Evolutionary conservation across 2,888 invertebrate species (phyloP).

Genomic region (Oconnorella tubifera): DNA sequence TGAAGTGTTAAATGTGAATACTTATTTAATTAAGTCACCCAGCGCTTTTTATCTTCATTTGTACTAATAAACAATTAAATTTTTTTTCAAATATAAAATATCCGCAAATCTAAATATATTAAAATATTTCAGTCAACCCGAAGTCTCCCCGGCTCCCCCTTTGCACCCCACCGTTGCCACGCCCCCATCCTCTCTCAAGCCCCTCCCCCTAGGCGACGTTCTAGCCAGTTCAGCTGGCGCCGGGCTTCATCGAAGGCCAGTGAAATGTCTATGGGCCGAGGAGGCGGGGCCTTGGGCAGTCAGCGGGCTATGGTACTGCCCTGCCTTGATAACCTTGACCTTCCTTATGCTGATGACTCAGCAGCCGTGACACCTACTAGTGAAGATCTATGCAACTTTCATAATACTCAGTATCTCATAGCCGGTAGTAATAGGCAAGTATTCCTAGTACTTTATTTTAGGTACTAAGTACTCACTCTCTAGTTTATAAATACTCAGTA

Average conservation of each 20-base stretch:
- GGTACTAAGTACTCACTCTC: too few relatives aligned
- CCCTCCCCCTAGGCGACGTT: slow-evolving; percentile 56
- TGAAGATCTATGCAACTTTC: slow-evolving; percentile 63
- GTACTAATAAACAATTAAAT: too few relatives aligned
- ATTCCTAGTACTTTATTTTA: too few relatives aligned
- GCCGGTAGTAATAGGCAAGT: background rate
- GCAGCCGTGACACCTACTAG: slow-evolving; percentile 81
- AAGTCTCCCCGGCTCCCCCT: slow-evolving; percentile 94
- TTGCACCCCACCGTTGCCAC: slow-evolving; percentile 65
- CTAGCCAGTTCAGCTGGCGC: slow-evolving; percentile 31
- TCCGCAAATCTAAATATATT: too few relatives aligned
- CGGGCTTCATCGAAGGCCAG: slow-evolving; percentile 50
- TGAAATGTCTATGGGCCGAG: background rate
- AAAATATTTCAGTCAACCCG: slow-evolving; percentile 97
- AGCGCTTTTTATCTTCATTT: too few relatives aligned
- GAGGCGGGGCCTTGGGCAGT: background rate
- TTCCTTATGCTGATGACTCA: slow-evolving; percentile 28
- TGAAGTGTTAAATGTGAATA: too few relatives aligned
- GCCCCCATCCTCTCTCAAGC: background rate
- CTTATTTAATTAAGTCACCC: too few relatives aligned
- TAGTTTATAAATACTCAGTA: too few relatives aligned
- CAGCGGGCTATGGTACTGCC: slow-evolving; percentile 17
- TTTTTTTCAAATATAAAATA: too few relatives aligned
- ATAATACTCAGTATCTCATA: slow-evolving; percentile 22
- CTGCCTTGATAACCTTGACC: slow-evolving; percentile 25